Base-by-base conservation (phyloP, 2,113 vertebrate species). In the Marmota monax region DNA sequence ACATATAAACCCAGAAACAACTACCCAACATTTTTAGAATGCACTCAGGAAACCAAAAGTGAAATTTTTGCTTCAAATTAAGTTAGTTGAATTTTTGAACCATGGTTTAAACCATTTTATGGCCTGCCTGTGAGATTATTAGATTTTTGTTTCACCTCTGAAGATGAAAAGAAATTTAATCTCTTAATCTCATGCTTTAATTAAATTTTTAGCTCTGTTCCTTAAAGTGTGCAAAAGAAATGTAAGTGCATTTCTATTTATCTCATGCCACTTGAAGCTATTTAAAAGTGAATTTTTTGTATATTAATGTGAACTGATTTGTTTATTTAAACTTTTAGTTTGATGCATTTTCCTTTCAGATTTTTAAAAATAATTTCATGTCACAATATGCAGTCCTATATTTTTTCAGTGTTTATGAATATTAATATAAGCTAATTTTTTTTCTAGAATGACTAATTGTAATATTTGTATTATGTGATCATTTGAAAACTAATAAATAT, bases 401-500 rank as follows among this genome's bases (percentile, higher is more conserved):
- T 96, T 96, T 97, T 45, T 97, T 88, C 87, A 93, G 80, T 98
- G 97, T 97, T 97, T 96, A 97, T 98, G 95, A 95, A 87, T 97
- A 98, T 97, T 96, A 96, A 94, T 95, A 96, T 90, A 96, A 97
- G 67, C 58, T 94, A 58, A 72, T 88, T 96, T 96, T 97, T 97
- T 97, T 97, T 87, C 93, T 97, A 98, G 98, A 97, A 97, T 98
- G 97, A 94, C 70, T 96, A 92, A 96, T 96, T 98, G 83, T 97
- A 98, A 97, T 97, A 95, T 96, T 96, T 98, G 97, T 98, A 98
- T 92, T 85, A 97, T 98, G 97, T 98, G 96, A 97, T 97, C 63
- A 97, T 95, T 97, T 97, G 95, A 97, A 98, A 98, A 97, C 96
- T 97, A 98, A 98, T 98, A 98, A 98, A 98, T 98, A 96, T 93